Evolutionary conservation across 2,113 vertebrate species (phyloP).

Genomic region (Gila orcuttii): DNA sequence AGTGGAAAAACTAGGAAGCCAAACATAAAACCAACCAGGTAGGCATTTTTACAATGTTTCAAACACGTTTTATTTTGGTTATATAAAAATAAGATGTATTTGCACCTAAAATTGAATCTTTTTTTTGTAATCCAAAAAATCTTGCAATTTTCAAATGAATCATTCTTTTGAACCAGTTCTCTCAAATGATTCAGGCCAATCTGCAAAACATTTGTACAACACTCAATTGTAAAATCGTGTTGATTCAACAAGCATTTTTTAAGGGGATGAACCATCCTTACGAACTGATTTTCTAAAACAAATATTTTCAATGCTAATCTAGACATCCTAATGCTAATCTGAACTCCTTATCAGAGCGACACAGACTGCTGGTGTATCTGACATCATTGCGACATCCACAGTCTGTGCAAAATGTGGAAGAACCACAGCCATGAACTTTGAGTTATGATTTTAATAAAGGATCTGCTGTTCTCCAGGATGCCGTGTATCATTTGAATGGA

Average conservation of each 20-base stretch:
- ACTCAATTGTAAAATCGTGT: neutral
- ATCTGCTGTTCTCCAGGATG: neutral
- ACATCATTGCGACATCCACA: neutral
- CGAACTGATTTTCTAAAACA: neutral
- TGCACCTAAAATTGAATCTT: neutral
- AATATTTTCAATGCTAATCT: neutral
- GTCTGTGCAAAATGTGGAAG: neutral
- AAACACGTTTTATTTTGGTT: neutral
- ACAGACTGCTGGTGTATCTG: neutral
- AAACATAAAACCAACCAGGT: neutral
- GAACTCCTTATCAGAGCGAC: neutral
- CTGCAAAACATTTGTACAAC: neutral
- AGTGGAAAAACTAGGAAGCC: no score
- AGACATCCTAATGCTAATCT: neutral
- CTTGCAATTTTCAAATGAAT: neutral
- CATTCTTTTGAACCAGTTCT: neutral
- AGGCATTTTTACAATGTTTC: neutral
- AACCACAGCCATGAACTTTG: conserved; percentile 1
- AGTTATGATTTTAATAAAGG: conserved; percentile 44
- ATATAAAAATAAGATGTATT: neutral
- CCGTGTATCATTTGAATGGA: conserved; percentile 6
- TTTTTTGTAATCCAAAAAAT: neutral
- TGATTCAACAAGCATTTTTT: neutral
- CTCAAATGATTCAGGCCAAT: neutral
- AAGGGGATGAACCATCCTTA: neutral